phyloP scores from a whole-genome alignment of 1,140 invertebrate species.

The Stegodyphus dumicola region DNA sequence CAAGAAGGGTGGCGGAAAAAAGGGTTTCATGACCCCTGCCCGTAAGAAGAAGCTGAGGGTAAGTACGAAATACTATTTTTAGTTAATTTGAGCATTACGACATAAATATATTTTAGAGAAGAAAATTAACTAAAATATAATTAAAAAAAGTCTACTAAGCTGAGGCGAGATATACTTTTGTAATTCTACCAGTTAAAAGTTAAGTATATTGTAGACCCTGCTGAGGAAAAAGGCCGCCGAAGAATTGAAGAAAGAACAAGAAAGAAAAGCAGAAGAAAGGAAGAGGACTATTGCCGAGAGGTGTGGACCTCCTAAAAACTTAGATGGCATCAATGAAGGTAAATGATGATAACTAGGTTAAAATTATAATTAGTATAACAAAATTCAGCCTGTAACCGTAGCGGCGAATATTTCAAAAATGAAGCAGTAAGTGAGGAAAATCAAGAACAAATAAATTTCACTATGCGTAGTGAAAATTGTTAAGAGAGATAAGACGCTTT shows the following conservation, averaged over 20 bases:
- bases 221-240: constrained; percentile 99
- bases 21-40: constrained; percentile 97
- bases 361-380: too few relatives aligned
- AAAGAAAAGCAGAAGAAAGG: constrained; percentile 96
- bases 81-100: too few relatives aligned
- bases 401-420: too few relatives aligned
- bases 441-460: too few relatives aligned
- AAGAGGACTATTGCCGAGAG: constrained; percentile 96
- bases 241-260: constrained; percentile 99
- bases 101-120: too few relatives aligned
- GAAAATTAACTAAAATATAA: too few relatives aligned
- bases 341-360: constrained; percentile 38
- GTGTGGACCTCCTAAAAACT: constrained; percentile 88
- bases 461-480: too few relatives aligned
- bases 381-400: too few relatives aligned
- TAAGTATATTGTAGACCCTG: constrained; percentile 75
- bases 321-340: constrained; percentile 92
- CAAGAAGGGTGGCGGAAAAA: constrained; percentile 86
- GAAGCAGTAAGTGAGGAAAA: too few relatives aligned
- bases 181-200: background rate
- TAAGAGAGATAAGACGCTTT: too few relatives aligned
- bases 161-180: background rate
- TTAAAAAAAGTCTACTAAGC: too few relatives aligned
- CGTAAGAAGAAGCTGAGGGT: constrained; percentile 98
- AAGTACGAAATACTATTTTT: constrained; percentile 68